Evolutionary conservation across 2,113 vertebrate genomes (phyloP).

Genomic region (Tupaia tana): DNA sequence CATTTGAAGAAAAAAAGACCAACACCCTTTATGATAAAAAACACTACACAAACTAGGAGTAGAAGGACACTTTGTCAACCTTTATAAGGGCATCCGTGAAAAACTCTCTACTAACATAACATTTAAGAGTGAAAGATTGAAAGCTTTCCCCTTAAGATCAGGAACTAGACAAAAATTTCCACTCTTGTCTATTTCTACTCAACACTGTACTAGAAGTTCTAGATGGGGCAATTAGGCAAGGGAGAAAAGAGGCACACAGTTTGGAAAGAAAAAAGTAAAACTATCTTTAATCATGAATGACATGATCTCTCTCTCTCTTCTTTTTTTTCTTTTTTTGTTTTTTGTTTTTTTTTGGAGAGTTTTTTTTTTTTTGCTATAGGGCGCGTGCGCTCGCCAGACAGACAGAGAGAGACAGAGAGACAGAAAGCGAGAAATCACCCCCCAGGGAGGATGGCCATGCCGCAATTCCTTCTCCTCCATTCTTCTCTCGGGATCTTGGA

Average conservation of each 20-base stretch:
- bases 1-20: not conserved
- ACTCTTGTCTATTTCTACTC: not conserved
- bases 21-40: slow-evolving; percentile 8
- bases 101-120: not conserved
- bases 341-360: too few relatives aligned
- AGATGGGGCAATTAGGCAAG: not conserved
- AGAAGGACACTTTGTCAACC: not conserved
- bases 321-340: too few relatives aligned
- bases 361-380: too few relatives aligned
- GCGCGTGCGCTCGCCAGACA: too few relatives aligned
- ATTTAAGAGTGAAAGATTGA: not conserved
- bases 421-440: too few relatives aligned
- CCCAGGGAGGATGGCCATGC: too few relatives aligned
- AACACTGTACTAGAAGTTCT: not conserved
- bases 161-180: not conserved
- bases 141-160: not conserved
- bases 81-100: not conserved
- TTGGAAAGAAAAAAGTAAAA: not conserved
- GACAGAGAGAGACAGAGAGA: too few relatives aligned
- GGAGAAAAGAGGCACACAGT: not conserved
- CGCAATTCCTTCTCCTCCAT: too few relatives aligned
- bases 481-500: too few relatives aligned
- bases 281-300: not conserved
- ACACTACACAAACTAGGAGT: not conserved
- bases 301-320: too few relatives aligned